Conservation (phyloP, 2,888 invertebrate genomes). For the Pyrgus malvae region DNA sequence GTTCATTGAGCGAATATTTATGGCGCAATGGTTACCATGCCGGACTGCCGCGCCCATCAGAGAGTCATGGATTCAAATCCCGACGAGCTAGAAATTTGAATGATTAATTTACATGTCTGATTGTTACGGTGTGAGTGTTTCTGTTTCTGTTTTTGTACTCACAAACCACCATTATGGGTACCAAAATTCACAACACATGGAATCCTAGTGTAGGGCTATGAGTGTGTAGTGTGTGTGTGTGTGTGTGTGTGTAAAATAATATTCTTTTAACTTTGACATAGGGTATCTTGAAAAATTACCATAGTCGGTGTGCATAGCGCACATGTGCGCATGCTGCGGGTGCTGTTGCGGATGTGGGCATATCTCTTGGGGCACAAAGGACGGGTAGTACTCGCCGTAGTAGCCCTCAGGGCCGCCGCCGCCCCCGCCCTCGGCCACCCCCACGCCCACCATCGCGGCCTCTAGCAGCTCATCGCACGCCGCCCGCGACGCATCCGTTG, state of each 20-base stretch:
- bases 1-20: too few relatives aligned
- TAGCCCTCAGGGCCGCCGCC: constrained; percentile 67
- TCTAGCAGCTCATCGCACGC: constrained; percentile 67
- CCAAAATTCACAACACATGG: too few relatives aligned
- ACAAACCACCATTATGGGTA: too few relatives aligned
- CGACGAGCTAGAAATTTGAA: too few relatives aligned
- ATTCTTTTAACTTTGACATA: neutral
- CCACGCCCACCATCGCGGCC: constrained; percentile 73
- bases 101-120: too few relatives aligned
- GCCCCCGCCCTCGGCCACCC: constrained; percentile 71
- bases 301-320: constrained; percentile 88
- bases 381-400: constrained; percentile 83
- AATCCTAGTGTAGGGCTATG: too few relatives aligned
- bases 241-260: neutral
- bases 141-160: too few relatives aligned
- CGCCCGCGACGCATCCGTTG: constrained; percentile 57
- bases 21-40: too few relatives aligned
- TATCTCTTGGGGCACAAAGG: constrained; percentile 80
- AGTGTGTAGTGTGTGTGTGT: too few relatives aligned
- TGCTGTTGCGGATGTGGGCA: constrained; percentile 84
- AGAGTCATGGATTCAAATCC: too few relatives aligned
- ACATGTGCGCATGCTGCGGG: constrained; percentile 83
- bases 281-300: constrained; percentile 67
- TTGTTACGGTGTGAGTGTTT: too few relatives aligned
- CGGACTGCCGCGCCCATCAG: too few relatives aligned